Base-by-base conservation (phyloP, 2,113 vertebrate genomes). In the Mastomys coucha region DNA sequence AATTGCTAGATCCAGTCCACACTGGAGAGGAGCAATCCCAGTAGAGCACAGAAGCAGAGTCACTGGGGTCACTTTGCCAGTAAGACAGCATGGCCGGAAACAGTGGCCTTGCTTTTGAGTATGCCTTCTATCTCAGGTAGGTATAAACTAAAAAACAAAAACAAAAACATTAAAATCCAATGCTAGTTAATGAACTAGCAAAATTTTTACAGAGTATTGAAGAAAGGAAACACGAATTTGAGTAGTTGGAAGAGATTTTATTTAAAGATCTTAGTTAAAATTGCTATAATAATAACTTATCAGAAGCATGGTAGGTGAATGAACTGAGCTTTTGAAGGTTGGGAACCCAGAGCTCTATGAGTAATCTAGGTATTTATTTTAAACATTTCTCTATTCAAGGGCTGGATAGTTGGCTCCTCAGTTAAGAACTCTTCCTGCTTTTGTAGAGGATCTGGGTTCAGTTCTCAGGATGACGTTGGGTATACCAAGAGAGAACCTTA, bases 161-260 rank as follows among this genome's bases (percentile, higher is more conserved):
- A 45, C 45, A 45, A 51, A 81, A 77, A 0, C 53, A 89, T 60
- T 78, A 69, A 91, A 93, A 94, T 84, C 67, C 33, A 84, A 45
- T 82, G 90, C 42, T 92, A 81, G 36, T 80, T 70, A 53, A 42
- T 42, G 19, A 89, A 31, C 26, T 82, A 86, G 91, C 65, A 86
- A n/a, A 65, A 65, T 93, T 51, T 19, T 63, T 93, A 51, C 49
- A 91, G 87, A 92, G 73, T 63, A 58, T 14, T 67, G 72, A 77
- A 95, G 70, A 85, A 76, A 22, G 56, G 89, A 81, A 97, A 94
- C 17, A 42, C 93, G 24, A 45, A 12, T 88, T 88, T 88, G 45
- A 73, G 17, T 92, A 93, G 24, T 69, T 84, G 26, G 22, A 69
- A 90, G 91, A 94, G 22, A 78, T 58, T 69, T 67, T 69, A 91